phyloP scores from a whole-genome alignment of 2,888 invertebrate genomes.

The Subacronicta megacephala region DNA sequence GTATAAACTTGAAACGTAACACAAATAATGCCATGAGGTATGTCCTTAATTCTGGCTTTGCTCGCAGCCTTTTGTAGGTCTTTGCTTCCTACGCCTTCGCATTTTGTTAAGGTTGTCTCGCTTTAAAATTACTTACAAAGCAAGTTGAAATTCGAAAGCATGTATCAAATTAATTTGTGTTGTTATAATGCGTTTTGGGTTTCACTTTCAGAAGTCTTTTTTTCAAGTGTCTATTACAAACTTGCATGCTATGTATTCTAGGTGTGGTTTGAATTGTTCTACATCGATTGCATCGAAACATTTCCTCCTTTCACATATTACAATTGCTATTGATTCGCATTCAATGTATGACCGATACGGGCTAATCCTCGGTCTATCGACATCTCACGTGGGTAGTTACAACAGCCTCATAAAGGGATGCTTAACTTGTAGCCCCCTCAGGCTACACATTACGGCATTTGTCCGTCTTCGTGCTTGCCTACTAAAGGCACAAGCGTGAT shows the following conservation, averaged over 20 bases:
- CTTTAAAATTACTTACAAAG: constrained; percentile 17
- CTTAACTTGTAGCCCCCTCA: constrained; percentile 55
- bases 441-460: constrained; percentile 56
- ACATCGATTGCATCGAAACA: constrained; percentile 5
- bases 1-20: constrained; percentile 58
- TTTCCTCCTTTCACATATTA: constrained; percentile 14
- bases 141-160: constrained; percentile 9
- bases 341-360: constrained; percentile 4
- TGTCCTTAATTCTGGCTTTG: constrained; percentile 53
- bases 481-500: constrained; percentile 60
- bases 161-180: constrained; percentile 3
- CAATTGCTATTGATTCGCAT: constrained; percentile 6
- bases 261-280: constrained; percentile 1
- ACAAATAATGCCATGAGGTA: constrained; percentile 51
- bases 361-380: constrained; percentile 37
- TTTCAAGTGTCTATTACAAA: constrained; percentile 3
- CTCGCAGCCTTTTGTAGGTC: constrained; percentile 36
- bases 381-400: constrained; percentile 47
- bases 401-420: constrained; percentile 54
- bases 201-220: neutral
- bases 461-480: constrained; percentile 61
- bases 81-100: constrained; percentile 31
- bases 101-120: constrained; percentile 23
- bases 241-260: neutral
- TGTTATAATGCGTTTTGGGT: neutral